Percentiles rank a stretch among this genome's conserved stretches.
Evolutionary conservation across 2,888 invertebrate genomes (phyloP).

Genomic region (Eupithecia exiguata): DNA sequence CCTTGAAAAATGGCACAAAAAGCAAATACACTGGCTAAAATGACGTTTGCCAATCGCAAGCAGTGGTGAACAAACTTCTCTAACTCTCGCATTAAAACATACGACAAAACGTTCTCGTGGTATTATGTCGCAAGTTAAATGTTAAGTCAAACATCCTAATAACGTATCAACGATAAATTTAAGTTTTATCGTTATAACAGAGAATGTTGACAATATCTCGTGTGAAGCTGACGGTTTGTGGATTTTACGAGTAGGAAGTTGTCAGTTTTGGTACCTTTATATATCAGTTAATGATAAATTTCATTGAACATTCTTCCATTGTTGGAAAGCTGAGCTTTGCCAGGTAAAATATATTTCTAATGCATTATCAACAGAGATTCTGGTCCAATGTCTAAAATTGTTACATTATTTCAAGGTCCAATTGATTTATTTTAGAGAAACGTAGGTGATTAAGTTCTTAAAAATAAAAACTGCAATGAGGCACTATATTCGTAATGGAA

Average conservation of each 20-base stretch:
- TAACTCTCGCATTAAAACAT: conserved; percentile 9
- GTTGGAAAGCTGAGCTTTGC: too few relatives aligned
- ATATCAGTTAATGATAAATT: neutral
- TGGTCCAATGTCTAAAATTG: too few relatives aligned
- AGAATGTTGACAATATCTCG: conserved; percentile 18
- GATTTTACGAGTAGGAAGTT: neutral
- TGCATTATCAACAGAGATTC: too few relatives aligned
- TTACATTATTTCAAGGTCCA: too few relatives aligned
- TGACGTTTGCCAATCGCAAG: neutral
- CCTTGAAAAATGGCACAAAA: neutral
- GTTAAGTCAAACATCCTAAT: conserved; percentile 28
- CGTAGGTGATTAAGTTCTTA: too few relatives aligned
- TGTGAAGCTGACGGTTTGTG: neutral
- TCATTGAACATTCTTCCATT: too few relatives aligned
- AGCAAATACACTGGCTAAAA: neutral
- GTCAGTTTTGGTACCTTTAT: neutral
- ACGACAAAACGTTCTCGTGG: conserved; percentile 8
- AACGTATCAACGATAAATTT: conserved; percentile 21
- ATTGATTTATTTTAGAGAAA: too few relatives aligned
- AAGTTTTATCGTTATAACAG: conserved; percentile 13
- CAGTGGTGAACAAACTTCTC: conserved; percentile 4
- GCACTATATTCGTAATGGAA: too few relatives aligned
- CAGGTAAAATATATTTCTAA: too few relatives aligned
- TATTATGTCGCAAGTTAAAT: conserved; percentile 18
- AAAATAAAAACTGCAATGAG: too few relatives aligned